These are phyloP conservation scores for Scaptomyza montana DNA, from an alignment of 1,140 invertebrate genomes.

Conservation along the genomic window DNA sequence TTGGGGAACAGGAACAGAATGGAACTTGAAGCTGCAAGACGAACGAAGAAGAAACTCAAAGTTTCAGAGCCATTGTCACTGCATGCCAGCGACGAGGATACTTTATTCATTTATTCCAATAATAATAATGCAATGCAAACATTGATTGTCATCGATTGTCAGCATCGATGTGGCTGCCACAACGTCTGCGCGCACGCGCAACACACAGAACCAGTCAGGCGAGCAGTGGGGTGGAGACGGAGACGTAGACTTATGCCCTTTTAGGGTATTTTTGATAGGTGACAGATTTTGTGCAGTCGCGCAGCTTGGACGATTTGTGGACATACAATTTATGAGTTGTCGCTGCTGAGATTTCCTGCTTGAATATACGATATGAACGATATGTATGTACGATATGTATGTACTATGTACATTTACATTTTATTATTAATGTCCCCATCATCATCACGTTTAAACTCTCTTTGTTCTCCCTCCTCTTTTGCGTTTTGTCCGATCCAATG, in stretches of 20 bases:
- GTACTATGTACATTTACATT: slow-evolving; percentile 58
- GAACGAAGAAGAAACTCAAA: not conserved
- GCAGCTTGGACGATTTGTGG: slow-evolving; percentile 62
- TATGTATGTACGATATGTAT: too few relatives aligned
- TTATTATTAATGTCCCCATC: slow-evolving; percentile 64
- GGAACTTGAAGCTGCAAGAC: not conserved
- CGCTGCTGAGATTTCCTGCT: slow-evolving; percentile 47
- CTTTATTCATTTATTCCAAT: slow-evolving; percentile 83
- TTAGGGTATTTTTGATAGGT: slow-evolving; percentile 83
- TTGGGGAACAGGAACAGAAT: slow-evolving; percentile 52
- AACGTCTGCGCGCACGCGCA: slow-evolving; percentile 67
- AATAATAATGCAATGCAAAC: slow-evolving; percentile 83
- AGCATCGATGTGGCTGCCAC: slow-evolving; percentile 37
- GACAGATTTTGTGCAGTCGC: slow-evolving; percentile 75
- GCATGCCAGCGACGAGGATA: slow-evolving; percentile 67
- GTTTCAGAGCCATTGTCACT: slow-evolving; percentile 68
- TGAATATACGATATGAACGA: too few relatives aligned
- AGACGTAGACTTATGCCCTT: slow-evolving; percentile 70
- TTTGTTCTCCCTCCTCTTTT: slow-evolving; percentile 37
- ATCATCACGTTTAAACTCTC: slow-evolving; percentile 45
- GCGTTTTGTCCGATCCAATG: slow-evolving; percentile 14
- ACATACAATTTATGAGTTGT: slow-evolving; percentile 78
- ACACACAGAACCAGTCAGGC: slow-evolving; percentile 19
- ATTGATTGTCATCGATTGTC: slow-evolving; percentile 83
- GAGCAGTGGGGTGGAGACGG: not conserved